Conservation (phyloP, 2,888 invertebrate genomes). For the Diabrotica balteata region DNA sequence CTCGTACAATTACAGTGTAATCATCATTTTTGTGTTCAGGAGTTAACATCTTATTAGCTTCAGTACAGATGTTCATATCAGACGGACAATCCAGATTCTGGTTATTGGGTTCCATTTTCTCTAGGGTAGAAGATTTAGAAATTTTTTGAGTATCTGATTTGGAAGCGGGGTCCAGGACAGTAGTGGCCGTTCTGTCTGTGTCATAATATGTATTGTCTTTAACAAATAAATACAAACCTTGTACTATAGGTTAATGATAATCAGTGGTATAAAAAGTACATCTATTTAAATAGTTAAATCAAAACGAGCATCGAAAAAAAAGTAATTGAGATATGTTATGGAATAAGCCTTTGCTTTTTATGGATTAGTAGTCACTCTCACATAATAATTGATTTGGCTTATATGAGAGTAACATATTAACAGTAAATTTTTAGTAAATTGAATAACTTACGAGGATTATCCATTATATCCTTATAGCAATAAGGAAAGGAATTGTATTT, state of each 20-base stretch:
- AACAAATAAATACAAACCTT: slow-evolving; percentile 18
- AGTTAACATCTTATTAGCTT: slow-evolving; percentile 56
- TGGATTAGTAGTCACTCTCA: not conserved
- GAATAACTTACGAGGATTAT: slow-evolving; percentile 49
- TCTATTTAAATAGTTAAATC: no score
- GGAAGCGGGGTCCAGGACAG: slow-evolving; percentile 50
- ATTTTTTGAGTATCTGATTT: slow-evolving; percentile 50
- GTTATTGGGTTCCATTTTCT: slow-evolving; percentile 53
- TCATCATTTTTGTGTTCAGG: slow-evolving; percentile 47
- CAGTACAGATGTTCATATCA: slow-evolving; percentile 50
- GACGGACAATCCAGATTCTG: slow-evolving; percentile 52
- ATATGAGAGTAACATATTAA: no score
- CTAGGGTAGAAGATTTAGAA: slow-evolving; percentile 42
- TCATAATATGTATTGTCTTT: slow-evolving; percentile 43
- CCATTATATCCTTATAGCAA: slow-evolving; percentile 82
- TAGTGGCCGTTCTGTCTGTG: slow-evolving; percentile 53
- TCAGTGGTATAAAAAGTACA: no score
- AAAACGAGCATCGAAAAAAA: not conserved
- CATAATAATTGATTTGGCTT: no score
- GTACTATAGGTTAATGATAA: no score
- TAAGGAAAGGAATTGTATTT: slow-evolving; percentile 90
- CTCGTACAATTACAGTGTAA: slow-evolving; percentile 80
- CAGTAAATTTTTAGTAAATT: no score
- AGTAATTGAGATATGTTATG: no score
- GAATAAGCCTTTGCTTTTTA: slow-evolving; percentile 2